Evolutionary conservation across 2,888 invertebrate species (phyloP).

Genomic region (Seira musarum): DNA sequence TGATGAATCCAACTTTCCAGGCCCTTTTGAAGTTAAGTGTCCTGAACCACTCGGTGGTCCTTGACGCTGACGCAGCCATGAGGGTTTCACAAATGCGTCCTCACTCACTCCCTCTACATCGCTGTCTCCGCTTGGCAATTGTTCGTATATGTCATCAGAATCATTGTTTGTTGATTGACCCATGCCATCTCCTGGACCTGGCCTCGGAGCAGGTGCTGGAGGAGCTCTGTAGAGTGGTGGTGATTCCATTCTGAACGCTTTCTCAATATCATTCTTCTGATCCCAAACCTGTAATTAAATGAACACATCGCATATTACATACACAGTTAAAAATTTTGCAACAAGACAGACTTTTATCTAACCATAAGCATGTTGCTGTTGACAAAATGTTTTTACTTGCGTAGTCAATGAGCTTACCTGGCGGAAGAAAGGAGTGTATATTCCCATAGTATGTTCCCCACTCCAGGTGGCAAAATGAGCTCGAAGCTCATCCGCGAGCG

Average conservation of each 20-base stretch:
- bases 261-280: constrained; percentile 94
- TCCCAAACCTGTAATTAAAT: no score
- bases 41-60: constrained; percentile 38
- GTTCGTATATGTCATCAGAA: constrained; percentile 78
- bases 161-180: constrained; percentile 66
- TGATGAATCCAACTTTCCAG: constrained; percentile 66
- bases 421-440: constrained; percentile 96
- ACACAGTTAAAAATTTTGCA: no score
- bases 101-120: constrained; percentile 73
- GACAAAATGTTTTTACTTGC: no score
- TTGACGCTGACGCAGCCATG: constrained; percentile 64
- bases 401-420: no score
- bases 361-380: no score
- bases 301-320: no score
- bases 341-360: no score
- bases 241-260: constrained; percentile 78
- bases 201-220: constrained; percentile 65
- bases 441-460: constrained; percentile 72
- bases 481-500: constrained; percentile 86
- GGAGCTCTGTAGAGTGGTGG: constrained; percentile 68
- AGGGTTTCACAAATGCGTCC: constrained; percentile 67
- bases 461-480: constrained; percentile 95
- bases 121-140: constrained; percentile 80
- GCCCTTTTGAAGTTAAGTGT: constrained; percentile 18
- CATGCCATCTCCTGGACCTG: constrained; percentile 59